Evolutionary conservation across 2,888 invertebrate species (phyloP).

Genomic region (Watsonalla binaria): DNA sequence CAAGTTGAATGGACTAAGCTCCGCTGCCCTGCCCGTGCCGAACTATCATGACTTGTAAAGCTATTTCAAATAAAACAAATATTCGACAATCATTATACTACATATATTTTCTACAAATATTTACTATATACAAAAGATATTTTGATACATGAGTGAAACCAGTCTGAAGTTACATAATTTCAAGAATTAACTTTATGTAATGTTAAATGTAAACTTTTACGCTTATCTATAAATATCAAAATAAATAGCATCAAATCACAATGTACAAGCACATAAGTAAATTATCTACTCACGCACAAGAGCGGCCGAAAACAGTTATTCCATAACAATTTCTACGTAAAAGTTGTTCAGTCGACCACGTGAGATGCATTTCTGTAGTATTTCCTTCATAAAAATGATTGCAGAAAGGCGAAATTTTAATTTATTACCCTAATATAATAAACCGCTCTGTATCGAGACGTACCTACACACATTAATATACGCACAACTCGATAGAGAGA

Average conservation of each 20-base stretch:
- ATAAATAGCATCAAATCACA: constrained; percentile 65
- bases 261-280: constrained; percentile 28
- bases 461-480: constrained; percentile 5
- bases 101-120: constrained; percentile 60
- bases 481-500: constrained; percentile 25
- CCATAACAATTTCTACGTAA: constrained; percentile 20
- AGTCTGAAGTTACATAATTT: constrained; percentile 10
- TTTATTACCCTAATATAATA: constrained; percentile 44
- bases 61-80: constrained; percentile 41
- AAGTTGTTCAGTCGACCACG: constrained; percentile 33
- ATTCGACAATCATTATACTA: constrained; percentile 71
- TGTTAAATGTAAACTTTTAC: constrained; percentile 16
- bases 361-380: constrained; percentile 56
- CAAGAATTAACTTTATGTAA: background rate
- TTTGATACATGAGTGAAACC: constrained; percentile 40
- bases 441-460: constrained; percentile 23
- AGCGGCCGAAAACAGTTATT: constrained; percentile 32
- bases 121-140: constrained; percentile 64
- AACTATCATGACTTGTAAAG: constrained; percentile 1
- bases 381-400: constrained; percentile 69
- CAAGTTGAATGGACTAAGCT: constrained; percentile 31
- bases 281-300: constrained; percentile 43
- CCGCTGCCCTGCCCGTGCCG: constrained; percentile 25
- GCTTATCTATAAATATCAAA: constrained; percentile 60
- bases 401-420: constrained; percentile 60